Evolutionary conservation across 23 tunicate genomes (phyloP).

Genomic region (Styela plicata): DNA sequence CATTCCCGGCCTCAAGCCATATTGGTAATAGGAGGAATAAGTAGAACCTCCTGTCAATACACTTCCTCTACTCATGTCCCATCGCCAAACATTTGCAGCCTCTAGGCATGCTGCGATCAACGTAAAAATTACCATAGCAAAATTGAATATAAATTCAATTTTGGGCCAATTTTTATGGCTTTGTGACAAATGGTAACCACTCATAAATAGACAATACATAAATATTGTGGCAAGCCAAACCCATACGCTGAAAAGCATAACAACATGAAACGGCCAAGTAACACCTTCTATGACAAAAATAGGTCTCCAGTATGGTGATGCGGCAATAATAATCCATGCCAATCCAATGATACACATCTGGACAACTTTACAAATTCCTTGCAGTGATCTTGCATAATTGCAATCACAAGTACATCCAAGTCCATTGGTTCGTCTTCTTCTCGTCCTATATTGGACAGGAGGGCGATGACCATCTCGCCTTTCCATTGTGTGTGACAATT

Average conservation of each 20-base stretch:
- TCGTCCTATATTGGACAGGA: conserved; percentile 2
- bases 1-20: conserved; percentile 45
- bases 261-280: conserved; percentile 98
- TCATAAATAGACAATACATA: conserved; percentile 60
- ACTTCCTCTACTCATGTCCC: conserved; percentile 60
- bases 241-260: conserved; percentile 66
- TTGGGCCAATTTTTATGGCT: conserved; percentile 92
- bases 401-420: conserved; percentile 57
- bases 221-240: conserved; percentile 54
- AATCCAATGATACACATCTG: conserved; percentile 29
- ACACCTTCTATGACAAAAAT: conserved; percentile 74
- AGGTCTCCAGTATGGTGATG: conserved; percentile 79
- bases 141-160: conserved; percentile 69
- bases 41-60: neutral
- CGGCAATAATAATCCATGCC: conserved; percentile 65
- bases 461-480: conserved; percentile 1
- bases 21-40: conserved; percentile 13
- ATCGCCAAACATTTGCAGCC: conserved; percentile 91
- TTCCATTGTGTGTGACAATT: conserved; percentile 13
- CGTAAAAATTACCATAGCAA: conserved; percentile 19
- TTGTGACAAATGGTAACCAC: conserved; percentile 78
- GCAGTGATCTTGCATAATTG: conserved; percentile 82
- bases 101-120: conserved; percentile 73
- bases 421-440: conserved; percentile 7
- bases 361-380: conserved; percentile 88